Evolutionary conservation across 2,888 invertebrate species (phyloP).

Genomic region (Heliconius aoede): DNA sequence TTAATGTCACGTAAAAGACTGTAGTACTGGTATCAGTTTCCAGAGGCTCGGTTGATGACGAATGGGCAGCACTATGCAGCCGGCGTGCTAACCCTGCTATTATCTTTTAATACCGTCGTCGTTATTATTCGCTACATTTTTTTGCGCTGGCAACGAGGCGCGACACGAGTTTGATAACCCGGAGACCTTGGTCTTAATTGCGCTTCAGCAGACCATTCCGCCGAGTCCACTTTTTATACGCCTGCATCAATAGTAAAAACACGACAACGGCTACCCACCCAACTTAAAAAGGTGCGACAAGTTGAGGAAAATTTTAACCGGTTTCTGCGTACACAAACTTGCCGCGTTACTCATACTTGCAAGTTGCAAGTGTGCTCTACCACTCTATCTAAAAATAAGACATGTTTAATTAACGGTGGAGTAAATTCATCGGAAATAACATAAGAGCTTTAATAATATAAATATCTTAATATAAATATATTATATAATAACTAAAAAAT

Average conservation of each 20-base stretch:
- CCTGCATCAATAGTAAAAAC: slow-evolving; percentile 82
- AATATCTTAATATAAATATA: neutral
- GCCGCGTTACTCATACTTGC: slow-evolving; percentile 66
- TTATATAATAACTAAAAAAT: neutral
- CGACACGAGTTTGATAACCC: slow-evolving; percentile 83
- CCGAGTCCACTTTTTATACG: slow-evolving; percentile 81
- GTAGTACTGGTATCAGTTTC: slow-evolving; percentile 40
- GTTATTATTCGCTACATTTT: slow-evolving; percentile 80
- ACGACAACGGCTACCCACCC: slow-evolving; percentile 72
- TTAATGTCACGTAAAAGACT: slow-evolving; percentile 38
- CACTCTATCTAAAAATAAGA: slow-evolving; percentile 71
- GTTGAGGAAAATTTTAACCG: slow-evolving; percentile 62
- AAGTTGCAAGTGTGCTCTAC: slow-evolving; percentile 52
- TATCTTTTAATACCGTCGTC: slow-evolving; percentile 82
- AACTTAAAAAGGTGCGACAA: slow-evolving; percentile 68
- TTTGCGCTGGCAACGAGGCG: slow-evolving; percentile 77
- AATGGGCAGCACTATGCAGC: slow-evolving; percentile 58
- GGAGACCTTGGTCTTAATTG: slow-evolving; percentile 84
- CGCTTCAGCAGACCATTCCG: slow-evolving; percentile 81
- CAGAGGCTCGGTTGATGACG: slow-evolving; percentile 49
- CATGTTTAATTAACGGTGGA: slow-evolving; percentile 45
- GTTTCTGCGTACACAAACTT: slow-evolving; percentile 60
- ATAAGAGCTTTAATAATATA: neutral
- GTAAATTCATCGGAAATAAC: neutral
- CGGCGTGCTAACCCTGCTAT: slow-evolving; percentile 75